Evolutionary conservation across 2,888 invertebrate species (phyloP).

Genomic region (Heteromurus nitidus): DNA sequence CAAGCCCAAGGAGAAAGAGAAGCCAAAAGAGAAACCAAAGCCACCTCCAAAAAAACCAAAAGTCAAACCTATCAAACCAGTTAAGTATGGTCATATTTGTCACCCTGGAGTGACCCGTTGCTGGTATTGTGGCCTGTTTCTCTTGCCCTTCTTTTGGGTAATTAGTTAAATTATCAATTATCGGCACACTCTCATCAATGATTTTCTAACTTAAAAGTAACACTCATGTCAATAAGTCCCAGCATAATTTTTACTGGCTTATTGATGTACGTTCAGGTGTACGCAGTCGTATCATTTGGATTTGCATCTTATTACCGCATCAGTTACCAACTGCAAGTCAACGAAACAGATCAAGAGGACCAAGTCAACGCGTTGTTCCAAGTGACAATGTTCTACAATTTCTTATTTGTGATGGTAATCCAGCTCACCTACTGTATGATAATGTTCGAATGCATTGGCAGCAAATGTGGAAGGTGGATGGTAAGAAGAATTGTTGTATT

Average conservation of each 20-base stretch:
- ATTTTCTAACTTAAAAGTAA: too few species aligned
- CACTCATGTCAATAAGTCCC: too few species aligned
- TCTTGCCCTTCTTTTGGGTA: constrained; percentile 36
- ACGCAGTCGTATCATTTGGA: background rate
- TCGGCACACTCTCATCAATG: too few species aligned
- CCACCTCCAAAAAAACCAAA: background rate
- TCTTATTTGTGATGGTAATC: constrained; percentile 27
- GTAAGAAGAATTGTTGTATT: too few species aligned
- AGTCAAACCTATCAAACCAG: background rate
- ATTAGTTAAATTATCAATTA: too few species aligned
- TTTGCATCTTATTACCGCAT: constrained; percentile 4
- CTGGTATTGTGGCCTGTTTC: constrained; percentile 37
- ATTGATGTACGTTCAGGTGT: too few species aligned
- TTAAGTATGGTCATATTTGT: constrained; percentile 2
- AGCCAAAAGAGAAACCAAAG: background rate
- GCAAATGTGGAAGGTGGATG: constrained; percentile 29
- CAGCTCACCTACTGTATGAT: constrained; percentile 42
- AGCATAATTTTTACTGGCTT: too few species aligned
- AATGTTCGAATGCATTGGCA: too few species aligned
- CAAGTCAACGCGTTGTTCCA: background rate
- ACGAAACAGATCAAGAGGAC: background rate
- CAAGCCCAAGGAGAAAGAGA: constrained; percentile 4
- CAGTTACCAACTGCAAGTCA: constrained; percentile 2
- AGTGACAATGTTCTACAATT: background rate
- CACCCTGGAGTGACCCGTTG: constrained; percentile 45